Base-by-base conservation (phyloP, 2,888 invertebrate genomes). In the Gymnosoma rotundatum region DNA sequence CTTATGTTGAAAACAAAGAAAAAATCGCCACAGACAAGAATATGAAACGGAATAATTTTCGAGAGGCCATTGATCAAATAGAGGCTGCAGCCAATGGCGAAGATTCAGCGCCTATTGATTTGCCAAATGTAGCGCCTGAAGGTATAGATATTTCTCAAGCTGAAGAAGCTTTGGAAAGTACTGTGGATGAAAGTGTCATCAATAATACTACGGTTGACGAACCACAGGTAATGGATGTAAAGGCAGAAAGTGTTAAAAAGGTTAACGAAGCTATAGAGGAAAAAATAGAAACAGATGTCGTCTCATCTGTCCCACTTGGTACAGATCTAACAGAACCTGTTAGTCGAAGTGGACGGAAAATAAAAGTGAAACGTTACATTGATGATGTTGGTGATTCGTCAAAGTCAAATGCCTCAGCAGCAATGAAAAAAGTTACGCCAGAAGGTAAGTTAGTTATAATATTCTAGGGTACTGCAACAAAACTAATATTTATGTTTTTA, bases 61-160 rank as follows among this genome's bases (percentile, higher is more conserved):
- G 96, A 81, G 97, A 98, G 89, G 98, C 98, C 0, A 94, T 98
- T 20, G 95, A 95, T 89, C 96, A 98, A 92, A 97, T 98, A 82
- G 97, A 97, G 89, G 94, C 95, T 83, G 97, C 96, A 85, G 94
- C 96, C 63, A 93, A 94, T 74, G 94, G 94, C 78, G 94, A 94
- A 87, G 92, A 92, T 82, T 91, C 92, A 38, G 92, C 91, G 14
- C 92, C 92, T 72, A 92, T 92, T 76, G 90, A 90, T 89, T 89
- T 92, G 85, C 87, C 88, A 16, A 86, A 50, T n/a, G 63, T 86
- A 1, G 86, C 66, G 9, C 73, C 83, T 25, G 79, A 66, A 12
- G 69, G n/a, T 5, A 82, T 76, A 6, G 83, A 83, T 18, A 74
- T 78, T 8, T 86, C 85, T 10, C 78, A 78, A 60, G 76, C 74